Conservation (phyloP, 2,888 invertebrate species). For the Dynastes grantii region DNA sequence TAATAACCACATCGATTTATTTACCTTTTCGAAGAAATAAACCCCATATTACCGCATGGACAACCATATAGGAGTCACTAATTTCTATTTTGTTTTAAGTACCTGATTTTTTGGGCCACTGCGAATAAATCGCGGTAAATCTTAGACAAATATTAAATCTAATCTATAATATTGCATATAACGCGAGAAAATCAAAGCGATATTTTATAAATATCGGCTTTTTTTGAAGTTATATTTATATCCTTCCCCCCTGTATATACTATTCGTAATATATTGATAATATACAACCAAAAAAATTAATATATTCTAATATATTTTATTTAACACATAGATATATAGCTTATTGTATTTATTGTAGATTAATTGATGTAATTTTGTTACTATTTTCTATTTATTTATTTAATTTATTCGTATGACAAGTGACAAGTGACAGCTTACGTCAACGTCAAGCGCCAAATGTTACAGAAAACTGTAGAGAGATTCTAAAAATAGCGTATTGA, state of each 20-base stretch:
- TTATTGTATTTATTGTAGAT: too few relatives aligned
- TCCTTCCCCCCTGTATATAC: too few relatives aligned
- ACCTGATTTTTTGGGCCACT: constrained; percentile 43
- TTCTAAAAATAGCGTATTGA: too few relatives aligned
- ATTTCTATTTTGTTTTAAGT: constrained; percentile 24
- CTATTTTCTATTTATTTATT: constrained; percentile 1
- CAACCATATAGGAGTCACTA: too few relatives aligned
- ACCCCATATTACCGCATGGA: too few relatives aligned
- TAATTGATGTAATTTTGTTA: too few relatives aligned
- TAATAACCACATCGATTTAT: too few relatives aligned
- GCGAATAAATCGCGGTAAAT: too few relatives aligned
- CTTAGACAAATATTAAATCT: constrained; percentile 13
- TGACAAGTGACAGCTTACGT: constrained; percentile 4
- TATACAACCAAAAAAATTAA: neutral
- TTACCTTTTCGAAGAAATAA: too few relatives aligned
- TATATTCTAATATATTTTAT: constrained; percentile 6
- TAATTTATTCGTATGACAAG: neutral
- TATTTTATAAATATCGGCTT: constrained; percentile 46
- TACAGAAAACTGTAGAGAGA: too few relatives aligned
- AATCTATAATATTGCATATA: neutral
- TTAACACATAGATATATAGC: neutral
- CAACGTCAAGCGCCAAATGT: neutral
- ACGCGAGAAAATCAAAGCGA: neutral
- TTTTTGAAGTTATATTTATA: neutral
- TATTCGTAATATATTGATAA: too few relatives aligned